Evolutionary conservation across 2,888 invertebrate genomes (phyloP), one percentile per base, ranked within the genome.

Genomic region (Cheilosia pagana): DNA sequence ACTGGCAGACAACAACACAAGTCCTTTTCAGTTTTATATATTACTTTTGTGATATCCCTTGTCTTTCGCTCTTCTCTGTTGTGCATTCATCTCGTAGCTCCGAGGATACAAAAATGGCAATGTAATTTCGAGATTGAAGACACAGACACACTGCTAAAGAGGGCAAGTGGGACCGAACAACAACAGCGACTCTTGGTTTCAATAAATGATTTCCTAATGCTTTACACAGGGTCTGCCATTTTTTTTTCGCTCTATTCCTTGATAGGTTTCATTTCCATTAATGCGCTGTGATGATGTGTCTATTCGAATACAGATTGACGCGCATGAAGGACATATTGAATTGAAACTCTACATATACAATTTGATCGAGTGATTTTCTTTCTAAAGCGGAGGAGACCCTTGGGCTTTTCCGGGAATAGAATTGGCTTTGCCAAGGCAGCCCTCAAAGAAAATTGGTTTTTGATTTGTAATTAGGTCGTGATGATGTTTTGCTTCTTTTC

Each of bases 81-180:
- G 7, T 25, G 16, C 48, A 52, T 25, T 19, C 68, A 43, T 23
- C 68, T 59, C 43, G n/a, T 21, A 14, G n/a, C n/a, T n/a, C n/a
- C n/a, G n/a, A 72, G 67, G n/a, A 72, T 57, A 50, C 72, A 52
- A 62, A 62, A 68, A 77, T 68, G 35, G 57, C 63, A 74, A 74
- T 83, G 68, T 74, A 72, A 83, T 83, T 74, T 83, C 63, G 68
- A 78, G 62, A 83, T 78, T 68, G 68, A 68, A 72, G 68, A 57
- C 62, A 67, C 41, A 65, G 53, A 60, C 70, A 76, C 59, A n/a
- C 43, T 28, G 50, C 19, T 41, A 60, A 62, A 57, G 55, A 50
- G 48, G 55, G 50, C 50, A 67, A 39, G n/a, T 39, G 59, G 41
- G 59, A 65, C 50, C 59, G 21, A 60, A 25, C 35, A 35, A 12